Percentiles rank a stretch among this genome's conserved stretches.
Conservation (phyloP, 1,140 invertebrate genomes). For the Drosophila suzukii region DNA sequence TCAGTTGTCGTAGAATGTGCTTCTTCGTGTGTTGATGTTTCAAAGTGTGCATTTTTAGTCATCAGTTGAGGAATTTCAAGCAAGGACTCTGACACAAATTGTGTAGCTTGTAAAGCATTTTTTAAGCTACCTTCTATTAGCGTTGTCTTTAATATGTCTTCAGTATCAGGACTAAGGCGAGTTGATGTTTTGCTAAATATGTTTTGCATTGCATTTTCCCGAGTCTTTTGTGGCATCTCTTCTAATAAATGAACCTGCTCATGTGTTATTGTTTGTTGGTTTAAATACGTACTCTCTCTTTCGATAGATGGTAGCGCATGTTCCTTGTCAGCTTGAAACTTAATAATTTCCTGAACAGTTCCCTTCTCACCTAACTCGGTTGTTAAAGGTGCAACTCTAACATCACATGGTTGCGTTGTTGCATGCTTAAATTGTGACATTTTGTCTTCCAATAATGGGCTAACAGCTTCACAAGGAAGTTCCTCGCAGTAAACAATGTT, state of each 20-base stretch:
- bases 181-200: conserved; percentile 18
- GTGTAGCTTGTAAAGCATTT: conserved; percentile 39
- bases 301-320: conserved; percentile 34
- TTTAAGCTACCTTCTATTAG: conserved; percentile 7
- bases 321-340: conserved; percentile 8
- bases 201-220: conserved; percentile 31
- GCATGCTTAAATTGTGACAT: conserved; percentile 51
- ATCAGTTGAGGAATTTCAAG: conserved; percentile 11
- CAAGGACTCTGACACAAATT: conserved; percentile 24
- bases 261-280: conserved; percentile 46
- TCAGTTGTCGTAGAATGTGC: conserved; percentile 26
- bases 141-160: conserved; percentile 21
- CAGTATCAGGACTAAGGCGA: not conserved
- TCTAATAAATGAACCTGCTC: conserved; percentile 40
- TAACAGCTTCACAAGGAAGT: conserved; percentile 60
- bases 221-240: conserved; percentile 7
- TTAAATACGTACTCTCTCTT: conserved; percentile 55
- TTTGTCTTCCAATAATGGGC: conserved; percentile 53
- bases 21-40: conserved; percentile 23
- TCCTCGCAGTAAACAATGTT: conserved; percentile 75
- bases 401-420: not conserved
- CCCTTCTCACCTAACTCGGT: conserved; percentile 43
- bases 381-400: conserved; percentile 34
- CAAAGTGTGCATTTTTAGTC: conserved; percentile 36
- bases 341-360: conserved; percentile 29